Evolutionary conservation across 2,797 vertebrate genomes (phyloP).

Genomic region (Crax fasciolata): DNA sequence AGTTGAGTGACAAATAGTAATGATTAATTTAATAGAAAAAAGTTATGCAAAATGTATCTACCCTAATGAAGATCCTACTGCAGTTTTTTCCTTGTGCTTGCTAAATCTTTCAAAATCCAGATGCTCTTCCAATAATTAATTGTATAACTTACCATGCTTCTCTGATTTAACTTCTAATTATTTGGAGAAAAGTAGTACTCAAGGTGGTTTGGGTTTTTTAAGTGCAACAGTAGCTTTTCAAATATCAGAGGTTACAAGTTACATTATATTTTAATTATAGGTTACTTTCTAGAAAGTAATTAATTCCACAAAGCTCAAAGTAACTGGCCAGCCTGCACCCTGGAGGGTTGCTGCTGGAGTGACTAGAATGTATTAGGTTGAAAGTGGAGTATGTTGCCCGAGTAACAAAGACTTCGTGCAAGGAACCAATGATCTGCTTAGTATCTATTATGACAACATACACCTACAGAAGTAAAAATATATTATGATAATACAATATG

Average conservation of each 20-base stretch:
- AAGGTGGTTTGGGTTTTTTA: slow-evolving; percentile 8
- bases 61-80: slow-evolving; percentile 55
- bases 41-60: slow-evolving; percentile 47
- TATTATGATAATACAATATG: not conserved
- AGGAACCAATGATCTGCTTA: not conserved
- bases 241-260: not conserved
- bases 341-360: not conserved
- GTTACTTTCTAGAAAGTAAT: not conserved
- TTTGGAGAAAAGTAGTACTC: slow-evolving; percentile 28
- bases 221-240: not conserved
- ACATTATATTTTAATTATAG: not conserved
- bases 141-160: slow-evolving; percentile 46
- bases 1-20: slow-evolving; percentile 30
- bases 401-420: not conserved
- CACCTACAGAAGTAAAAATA: not conserved
- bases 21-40: slow-evolving; percentile 31
- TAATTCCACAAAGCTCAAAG: not conserved
- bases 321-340: not conserved
- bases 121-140: slow-evolving; percentile 68
- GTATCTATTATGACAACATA: not conserved
- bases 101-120: slow-evolving; percentile 71
- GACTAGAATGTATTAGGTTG: not conserved
- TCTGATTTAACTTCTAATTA: slow-evolving; percentile 57
- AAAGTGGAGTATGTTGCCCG: not conserved
- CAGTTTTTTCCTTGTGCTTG: slow-evolving; percentile 58